A percentile compares a stretch with the other conserved stretches of the same genome.
These are phyloP conservation scores for Melanophora roralis DNA, from an alignment of 2,888 invertebrate genomes.

Conservation along the genomic window DNA sequence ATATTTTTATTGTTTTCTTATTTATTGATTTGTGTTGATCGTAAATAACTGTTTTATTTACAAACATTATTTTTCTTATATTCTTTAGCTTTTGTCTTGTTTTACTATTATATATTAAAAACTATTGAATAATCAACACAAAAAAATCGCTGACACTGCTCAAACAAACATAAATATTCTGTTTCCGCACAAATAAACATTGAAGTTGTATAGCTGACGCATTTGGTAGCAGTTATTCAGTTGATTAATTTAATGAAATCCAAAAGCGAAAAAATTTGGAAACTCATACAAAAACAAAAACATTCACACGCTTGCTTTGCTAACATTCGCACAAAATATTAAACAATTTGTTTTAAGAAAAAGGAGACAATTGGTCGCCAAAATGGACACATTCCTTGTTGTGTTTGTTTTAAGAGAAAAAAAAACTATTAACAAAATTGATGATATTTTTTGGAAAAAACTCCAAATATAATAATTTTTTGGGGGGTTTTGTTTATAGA, in stretches of 20 bases:
- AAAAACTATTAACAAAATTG: slow-evolving; percentile 37
- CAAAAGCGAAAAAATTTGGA: slow-evolving; percentile 10
- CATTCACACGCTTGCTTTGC: neutral
- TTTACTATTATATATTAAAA: neutral
- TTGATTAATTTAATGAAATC: slow-evolving; percentile 55
- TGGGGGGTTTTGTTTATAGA: neutral
- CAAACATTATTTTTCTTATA: neutral
- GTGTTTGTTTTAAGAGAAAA: neutral
- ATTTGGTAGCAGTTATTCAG: slow-evolving; percentile 30
- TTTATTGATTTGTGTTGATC: slow-evolving; percentile 32
- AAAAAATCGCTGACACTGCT: slow-evolving; percentile 35
- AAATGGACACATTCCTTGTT: slow-evolving; percentile 31
- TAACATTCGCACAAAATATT: too few species aligned
- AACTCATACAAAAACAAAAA: slow-evolving; percentile 24
- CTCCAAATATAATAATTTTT: neutral
- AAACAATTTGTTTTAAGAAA: neutral
- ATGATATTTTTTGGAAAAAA: neutral
- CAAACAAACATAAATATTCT: neutral
- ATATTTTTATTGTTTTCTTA: neutral
- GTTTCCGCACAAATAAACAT: slow-evolving; percentile 42
- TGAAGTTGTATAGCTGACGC: slow-evolving; percentile 14
- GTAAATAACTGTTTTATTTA: slow-evolving; percentile 34
- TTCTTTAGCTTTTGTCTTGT: slow-evolving; percentile 15
- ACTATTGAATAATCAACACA: slow-evolving; percentile 34
- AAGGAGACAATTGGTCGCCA: slow-evolving; percentile 50